Percentiles rank a stretch among this genome's conserved stretches.
Conservation (phyloP, 2,797 vertebrate species). For the Sphaeramia orbicularis region DNA sequence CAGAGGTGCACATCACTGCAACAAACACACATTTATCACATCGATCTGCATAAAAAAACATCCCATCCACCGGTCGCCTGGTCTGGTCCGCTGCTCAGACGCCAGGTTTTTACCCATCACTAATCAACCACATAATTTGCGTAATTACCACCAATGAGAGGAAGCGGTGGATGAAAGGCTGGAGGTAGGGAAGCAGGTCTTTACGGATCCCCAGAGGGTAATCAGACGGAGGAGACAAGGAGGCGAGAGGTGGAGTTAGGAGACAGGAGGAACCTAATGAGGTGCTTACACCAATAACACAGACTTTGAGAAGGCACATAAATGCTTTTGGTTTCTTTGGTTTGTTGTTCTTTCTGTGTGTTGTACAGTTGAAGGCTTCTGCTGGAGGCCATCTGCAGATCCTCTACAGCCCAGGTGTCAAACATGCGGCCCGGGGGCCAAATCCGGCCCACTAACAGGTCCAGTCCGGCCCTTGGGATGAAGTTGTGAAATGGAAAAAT, state of each 20-base stretch:
- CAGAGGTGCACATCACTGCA: neutral
- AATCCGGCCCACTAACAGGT: no score
- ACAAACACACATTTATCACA: neutral
- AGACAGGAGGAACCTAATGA: slow-evolving; percentile 7
- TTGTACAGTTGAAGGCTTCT: neutral
- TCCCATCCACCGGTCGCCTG: neutral
- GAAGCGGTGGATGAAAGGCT: slow-evolving; percentile 14
- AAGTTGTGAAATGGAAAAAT: no score
- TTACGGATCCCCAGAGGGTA: slow-evolving; percentile 27
- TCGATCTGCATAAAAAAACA: neutral
- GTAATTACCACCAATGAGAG: slow-evolving; percentile 50
- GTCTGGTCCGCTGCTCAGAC: neutral
- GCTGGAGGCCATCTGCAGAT: slow-evolving; percentile 1
- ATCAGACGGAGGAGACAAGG: slow-evolving; percentile 29
- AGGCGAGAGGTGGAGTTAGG: neutral
- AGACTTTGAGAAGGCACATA: neutral
- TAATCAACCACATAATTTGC: slow-evolving; percentile 37
- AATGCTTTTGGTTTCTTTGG: neutral
- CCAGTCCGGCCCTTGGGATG: no score
- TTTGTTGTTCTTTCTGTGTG: neutral
- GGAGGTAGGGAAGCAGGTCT: slow-evolving; percentile 22
- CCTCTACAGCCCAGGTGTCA: neutral
- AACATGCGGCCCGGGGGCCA: no score
- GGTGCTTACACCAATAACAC: neutral
- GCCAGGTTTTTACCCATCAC: neutral